phyloP scores from a whole-genome alignment of 2,113 vertebrate species.

The Proteles cristata region DNA sequence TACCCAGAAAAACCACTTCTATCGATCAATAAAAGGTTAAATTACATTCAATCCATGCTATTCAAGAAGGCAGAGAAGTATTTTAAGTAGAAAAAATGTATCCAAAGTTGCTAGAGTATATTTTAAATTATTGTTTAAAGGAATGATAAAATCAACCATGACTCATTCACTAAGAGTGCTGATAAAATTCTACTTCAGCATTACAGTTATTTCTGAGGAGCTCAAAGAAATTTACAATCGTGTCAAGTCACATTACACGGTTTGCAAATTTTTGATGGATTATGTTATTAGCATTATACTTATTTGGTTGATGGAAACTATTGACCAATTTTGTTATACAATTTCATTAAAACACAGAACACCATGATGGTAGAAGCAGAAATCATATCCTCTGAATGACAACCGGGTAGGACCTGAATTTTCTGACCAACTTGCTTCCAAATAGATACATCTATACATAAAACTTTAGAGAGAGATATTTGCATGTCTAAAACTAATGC shows the following conservation, averaged over 20 bases:
- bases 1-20: not conserved
- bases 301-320: not conserved
- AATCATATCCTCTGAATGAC: not conserved
- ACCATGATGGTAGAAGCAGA: not conserved
- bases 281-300: not conserved
- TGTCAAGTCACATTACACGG: not conserved
- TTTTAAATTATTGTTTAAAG: slow-evolving; percentile 23
- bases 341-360: not conserved
- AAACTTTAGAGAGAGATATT: not conserved
- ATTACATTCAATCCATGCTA: not conserved
- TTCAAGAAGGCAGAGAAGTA: not conserved
- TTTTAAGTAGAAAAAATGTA: slow-evolving; percentile 17
- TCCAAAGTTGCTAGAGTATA: not conserved
- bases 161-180: not conserved
- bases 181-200: not conserved
- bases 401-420: not conserved
- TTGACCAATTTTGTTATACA: not conserved
- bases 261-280: not conserved
- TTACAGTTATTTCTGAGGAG: not conserved
- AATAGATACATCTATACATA: not conserved
- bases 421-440: not conserved
- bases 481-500: not conserved
- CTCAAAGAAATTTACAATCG: not conserved
- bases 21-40: not conserved
- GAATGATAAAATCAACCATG: not conserved